Evolutionary conservation across 2,113 vertebrate species (phyloP), one percentile per base, ranked within the genome.

Genomic region (Hippocampus guttulatus): DNA sequence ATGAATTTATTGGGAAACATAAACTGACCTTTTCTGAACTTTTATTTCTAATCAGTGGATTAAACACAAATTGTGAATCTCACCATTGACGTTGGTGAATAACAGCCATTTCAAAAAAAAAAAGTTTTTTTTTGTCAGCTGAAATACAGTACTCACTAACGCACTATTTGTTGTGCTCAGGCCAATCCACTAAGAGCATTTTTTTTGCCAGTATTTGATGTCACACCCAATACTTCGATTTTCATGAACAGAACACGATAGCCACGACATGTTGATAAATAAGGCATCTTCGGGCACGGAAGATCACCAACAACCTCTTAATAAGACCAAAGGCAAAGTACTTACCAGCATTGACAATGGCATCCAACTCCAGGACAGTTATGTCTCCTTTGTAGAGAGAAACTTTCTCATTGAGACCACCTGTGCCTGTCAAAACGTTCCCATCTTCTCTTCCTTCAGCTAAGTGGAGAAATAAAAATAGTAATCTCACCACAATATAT

Each of bases 331-430:
- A 75, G 51, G 16, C 9, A 71, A 60, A 69, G 43, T 69, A 81
- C 96, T 90, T 93, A 99, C 98, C 98, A 68, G 97, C 97, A 91
- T 99, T 99, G 83, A 99, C 97, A 14, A 99, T 96, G 81, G 96
- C 96, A 71, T 99, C 98, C 75, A 97, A 88, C 88, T 99, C 97
- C 70, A 99, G 92, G 77, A 95, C 76, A 0, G 98, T 99, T 74
- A 99, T 99, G 87, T 99, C 98, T 67, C 98, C 98, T 94, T 94
- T 95, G 66, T 98, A 97, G 63, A 99, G 94, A 78, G 95, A 98
- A 25, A 99, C 95, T 87, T 98, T 98, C 80, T 96, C 95, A 33
- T 88, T 94, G 89, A 94, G 67, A 8, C 83, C 78, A 43, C 71
- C 78, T 78, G 75, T 75, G 8, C 66, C 72, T 16, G 70, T 74